Percentiles rank a stretch among this genome's conserved stretches.
These are phyloP conservation scores for Macropus fuliginosus DNA, from an alignment of 2,797 vertebrate species.

Conservation along the genomic window DNA sequence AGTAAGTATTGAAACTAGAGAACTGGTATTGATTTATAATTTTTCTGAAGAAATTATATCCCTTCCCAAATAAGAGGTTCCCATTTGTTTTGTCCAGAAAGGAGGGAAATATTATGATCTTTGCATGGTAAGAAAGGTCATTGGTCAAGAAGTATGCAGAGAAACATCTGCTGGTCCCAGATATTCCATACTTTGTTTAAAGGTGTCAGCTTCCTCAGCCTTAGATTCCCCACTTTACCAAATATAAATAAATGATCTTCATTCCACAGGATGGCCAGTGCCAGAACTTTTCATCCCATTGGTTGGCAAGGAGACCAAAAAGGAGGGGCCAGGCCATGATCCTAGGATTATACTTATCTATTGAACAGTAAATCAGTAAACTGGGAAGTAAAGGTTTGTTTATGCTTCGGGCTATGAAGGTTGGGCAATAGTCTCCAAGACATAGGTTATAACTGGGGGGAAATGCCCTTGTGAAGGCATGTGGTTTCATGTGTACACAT, in stretches of 20 bases:
- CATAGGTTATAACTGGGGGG: constrained; percentile 9
- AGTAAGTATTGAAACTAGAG: constrained; percentile 60
- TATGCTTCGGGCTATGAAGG: constrained; percentile 61
- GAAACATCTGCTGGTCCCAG: constrained; percentile 27
- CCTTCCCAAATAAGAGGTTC: constrained; percentile 47
- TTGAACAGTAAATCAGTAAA: constrained; percentile 66
- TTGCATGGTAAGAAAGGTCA: constrained; percentile 57
- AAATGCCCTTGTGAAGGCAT: neutral
- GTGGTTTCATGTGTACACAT: neutral
- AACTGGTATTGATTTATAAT: constrained; percentile 48
- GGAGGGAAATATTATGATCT: constrained; percentile 66
- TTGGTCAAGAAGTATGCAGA: constrained; percentile 39
- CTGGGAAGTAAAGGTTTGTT: constrained; percentile 63
- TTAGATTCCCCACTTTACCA: constrained; percentile 33
- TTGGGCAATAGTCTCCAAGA: constrained; percentile 57
- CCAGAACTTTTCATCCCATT: neutral
- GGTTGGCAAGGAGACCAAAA: constrained; percentile 40
- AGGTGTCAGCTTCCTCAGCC: constrained; percentile 44
- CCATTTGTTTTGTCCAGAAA: constrained; percentile 44
- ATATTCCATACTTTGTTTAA: neutral
- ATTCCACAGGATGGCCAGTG: neutral
- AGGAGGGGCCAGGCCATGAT: constrained; percentile 32
- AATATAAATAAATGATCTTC: constrained; percentile 35
- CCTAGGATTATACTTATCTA: constrained; percentile 71
- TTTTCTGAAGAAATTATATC: constrained; percentile 52